phyloP scores from a whole-genome alignment of 2,113 vertebrate species.

The Dipodomys ordii region DNA sequence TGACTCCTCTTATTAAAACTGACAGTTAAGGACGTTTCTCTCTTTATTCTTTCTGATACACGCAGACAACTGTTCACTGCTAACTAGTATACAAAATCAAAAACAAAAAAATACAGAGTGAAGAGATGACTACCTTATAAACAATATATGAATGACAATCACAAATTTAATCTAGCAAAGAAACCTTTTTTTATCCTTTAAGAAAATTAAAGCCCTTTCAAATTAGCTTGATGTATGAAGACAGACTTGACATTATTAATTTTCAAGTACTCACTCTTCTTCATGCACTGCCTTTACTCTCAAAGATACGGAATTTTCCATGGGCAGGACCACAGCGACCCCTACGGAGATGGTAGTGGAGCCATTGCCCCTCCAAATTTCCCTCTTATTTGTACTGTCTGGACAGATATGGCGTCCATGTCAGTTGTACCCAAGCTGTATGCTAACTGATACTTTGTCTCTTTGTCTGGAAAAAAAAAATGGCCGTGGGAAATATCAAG shows the following conservation, averaged over 20 bases:
- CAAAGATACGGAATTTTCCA: neutral
- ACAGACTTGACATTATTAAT: constrained; percentile 91
- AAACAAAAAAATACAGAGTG: constrained; percentile 94
- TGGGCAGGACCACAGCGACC: constrained; percentile 83
- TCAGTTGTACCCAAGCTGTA: neutral
- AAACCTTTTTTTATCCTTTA: constrained; percentile 94
- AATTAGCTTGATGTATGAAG: constrained; percentile 91
- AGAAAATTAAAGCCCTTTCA: constrained; percentile 94
- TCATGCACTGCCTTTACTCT: constrained; percentile 39
- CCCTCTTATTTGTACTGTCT: neutral
- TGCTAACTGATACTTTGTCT: constrained; percentile 23
- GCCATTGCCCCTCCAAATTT: too few species aligned
- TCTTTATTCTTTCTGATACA: constrained; percentile 98
- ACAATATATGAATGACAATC: constrained; percentile 99
- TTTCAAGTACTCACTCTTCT: constrained; percentile 83
- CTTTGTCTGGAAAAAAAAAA: constrained; percentile 22
- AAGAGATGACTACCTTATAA: constrained; percentile 95
- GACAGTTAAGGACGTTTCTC: constrained; percentile 97
- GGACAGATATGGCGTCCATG: constrained; percentile 1
- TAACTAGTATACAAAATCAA: constrained; percentile 98
- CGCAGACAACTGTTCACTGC: constrained; percentile 94
- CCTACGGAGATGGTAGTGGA: constrained; percentile 74
- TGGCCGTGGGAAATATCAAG: constrained; percentile 32
- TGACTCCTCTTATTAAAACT: constrained; percentile 98
- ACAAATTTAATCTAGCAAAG: constrained; percentile 98